These are phyloP conservation scores for Biston betularia DNA, from an alignment of 2,888 invertebrate species.

Conservation along the genomic window DNA sequence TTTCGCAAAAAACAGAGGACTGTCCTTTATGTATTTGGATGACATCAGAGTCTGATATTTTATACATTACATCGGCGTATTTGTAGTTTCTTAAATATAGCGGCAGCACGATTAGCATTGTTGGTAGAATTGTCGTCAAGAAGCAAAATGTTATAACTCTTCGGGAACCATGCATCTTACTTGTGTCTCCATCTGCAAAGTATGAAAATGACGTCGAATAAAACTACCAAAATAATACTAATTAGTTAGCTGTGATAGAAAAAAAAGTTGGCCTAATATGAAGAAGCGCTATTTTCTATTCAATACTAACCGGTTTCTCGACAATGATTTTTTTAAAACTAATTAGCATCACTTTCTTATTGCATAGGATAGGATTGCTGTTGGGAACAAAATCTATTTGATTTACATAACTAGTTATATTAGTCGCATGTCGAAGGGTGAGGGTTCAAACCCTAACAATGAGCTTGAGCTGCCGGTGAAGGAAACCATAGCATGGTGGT, in stretches of 20 bases:
- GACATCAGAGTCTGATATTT: slow-evolving; percentile 94
- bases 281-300: not conserved
- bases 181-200: slow-evolving; percentile 84
- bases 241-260: no score
- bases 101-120: slow-evolving; percentile 91
- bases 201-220: slow-evolving; percentile 27
- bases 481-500: no score
- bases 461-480: no score
- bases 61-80: slow-evolving; percentile 92
- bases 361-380: no score
- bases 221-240: no score
- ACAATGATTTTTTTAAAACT: not conserved
- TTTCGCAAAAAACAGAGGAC: slow-evolving; percentile 93
- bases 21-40: slow-evolving; percentile 93
- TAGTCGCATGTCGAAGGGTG: no score
- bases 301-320: not conserved
- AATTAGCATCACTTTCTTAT: not conserved
- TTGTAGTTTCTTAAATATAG: slow-evolving; percentile 91
- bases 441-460: no score
- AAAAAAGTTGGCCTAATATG: not conserved
- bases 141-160: slow-evolving; percentile 92
- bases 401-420: no score
- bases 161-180: slow-evolving; percentile 92
- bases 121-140: slow-evolving; percentile 91
- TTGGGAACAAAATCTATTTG: no score